Conservation (phyloP, 2,797 vertebrate genomes). For the Sylvia borin region DNA sequence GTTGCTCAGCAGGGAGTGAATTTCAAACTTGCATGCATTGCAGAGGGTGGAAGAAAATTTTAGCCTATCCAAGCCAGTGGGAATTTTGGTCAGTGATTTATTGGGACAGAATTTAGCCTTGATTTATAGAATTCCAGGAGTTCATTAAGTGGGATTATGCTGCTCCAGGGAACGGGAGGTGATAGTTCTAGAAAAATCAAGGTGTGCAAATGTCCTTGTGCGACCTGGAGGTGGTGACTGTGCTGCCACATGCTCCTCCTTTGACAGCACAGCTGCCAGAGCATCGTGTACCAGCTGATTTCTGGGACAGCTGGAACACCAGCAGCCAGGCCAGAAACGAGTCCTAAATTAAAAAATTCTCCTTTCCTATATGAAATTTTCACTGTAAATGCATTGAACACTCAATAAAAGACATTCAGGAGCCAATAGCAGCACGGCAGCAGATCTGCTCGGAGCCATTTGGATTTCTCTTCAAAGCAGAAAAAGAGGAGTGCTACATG, state of each 20-base stretch:
- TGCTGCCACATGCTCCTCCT: not conserved
- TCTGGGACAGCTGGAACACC: not conserved
- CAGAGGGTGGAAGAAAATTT: not conserved
- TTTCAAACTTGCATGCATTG: not conserved
- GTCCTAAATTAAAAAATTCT: not conserved
- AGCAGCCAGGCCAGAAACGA: not conserved
- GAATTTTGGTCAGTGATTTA: not conserved
- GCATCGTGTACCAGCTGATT: not conserved
- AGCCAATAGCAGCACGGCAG: not conserved
- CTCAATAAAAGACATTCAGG: not conserved
- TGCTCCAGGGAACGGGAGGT: not conserved
- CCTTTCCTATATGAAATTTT: not conserved
- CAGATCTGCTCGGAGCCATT: slow-evolving; percentile 6
- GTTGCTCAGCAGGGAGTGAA: not conserved
- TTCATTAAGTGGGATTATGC: not conserved
- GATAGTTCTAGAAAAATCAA: not conserved
- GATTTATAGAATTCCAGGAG: not conserved
- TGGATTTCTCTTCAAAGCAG: slow-evolving; percentile 44
- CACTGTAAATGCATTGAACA: not conserved
- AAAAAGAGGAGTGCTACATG: not conserved
- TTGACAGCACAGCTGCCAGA: not conserved
- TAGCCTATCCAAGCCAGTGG: rapidly evolving
- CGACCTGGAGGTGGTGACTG: not conserved
- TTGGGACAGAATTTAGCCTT: not conserved
- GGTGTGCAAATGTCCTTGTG: not conserved